Evolutionary conservation across 1,140 invertebrate genomes (phyloP).

Genomic region (Maconellicoccus hirsutus): DNA sequence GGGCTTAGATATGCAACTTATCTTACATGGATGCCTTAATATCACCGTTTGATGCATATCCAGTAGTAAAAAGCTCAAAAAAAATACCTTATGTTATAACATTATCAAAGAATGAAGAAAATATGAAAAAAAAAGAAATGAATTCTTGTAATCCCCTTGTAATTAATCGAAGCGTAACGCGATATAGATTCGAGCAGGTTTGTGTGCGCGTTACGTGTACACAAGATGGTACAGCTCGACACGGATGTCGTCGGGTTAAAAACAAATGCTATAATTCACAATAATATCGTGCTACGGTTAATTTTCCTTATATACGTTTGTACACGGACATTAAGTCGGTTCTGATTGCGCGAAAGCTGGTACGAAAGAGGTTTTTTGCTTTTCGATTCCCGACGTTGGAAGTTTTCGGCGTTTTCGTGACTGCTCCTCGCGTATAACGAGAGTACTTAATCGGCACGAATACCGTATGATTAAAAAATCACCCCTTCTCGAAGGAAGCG

Average conservation of each 20-base stretch:
- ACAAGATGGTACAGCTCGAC: conserved; percentile 7
- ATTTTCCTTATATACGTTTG: background rate
- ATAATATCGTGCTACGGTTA: background rate
- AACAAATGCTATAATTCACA: conserved; percentile 9
- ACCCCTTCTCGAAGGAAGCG: too few species aligned
- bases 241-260: conserved; percentile 6
- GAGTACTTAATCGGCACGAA: background rate
- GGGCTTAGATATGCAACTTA: too few species aligned
- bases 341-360: background rate
- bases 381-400: background rate
- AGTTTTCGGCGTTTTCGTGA: background rate
- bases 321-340: background rate
- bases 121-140: too few species aligned
- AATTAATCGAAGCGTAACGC: background rate
- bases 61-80: too few species aligned
- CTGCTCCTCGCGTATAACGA: background rate
- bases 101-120: too few species aligned
- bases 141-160: background rate
- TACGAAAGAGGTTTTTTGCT: background rate
- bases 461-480: too few species aligned
- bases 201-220: background rate
- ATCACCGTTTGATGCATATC: too few species aligned
- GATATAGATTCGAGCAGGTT: background rate
- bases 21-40: too few species aligned
- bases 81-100: too few species aligned